Percentiles rank a stretch among this genome's conserved stretches.
phyloP scores from a whole-genome alignment of 2,113 vertebrate species.

The Bathybates hornii region DNA sequence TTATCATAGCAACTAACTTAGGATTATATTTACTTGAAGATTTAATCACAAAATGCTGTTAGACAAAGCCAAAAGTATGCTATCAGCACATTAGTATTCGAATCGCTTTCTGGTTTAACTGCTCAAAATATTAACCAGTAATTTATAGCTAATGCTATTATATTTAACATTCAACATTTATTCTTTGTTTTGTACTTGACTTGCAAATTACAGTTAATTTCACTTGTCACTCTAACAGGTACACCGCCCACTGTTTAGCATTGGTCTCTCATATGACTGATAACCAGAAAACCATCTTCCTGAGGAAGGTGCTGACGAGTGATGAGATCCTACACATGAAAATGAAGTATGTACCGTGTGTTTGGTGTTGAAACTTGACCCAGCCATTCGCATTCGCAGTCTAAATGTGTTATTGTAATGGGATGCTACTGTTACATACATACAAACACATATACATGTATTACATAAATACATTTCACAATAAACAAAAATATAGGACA shows the following conservation, averaged over 20 bases:
- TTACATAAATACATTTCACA: neutral
- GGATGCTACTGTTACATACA: neutral
- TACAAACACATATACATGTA: neutral
- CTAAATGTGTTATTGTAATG: neutral
- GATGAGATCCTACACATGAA: constrained; percentile 91
- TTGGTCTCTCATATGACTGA: constrained; percentile 93
- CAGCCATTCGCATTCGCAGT: neutral
- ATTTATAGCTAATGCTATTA: neutral
- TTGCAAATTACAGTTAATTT: neutral
- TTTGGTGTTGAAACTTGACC: neutral
- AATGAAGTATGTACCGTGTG: constrained; percentile 78
- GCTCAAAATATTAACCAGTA: neutral
- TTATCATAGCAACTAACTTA: neutral
- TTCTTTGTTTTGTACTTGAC: neutral
- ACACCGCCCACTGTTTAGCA: constrained; percentile 90
- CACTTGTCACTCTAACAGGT: constrained; percentile 68
- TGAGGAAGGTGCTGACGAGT: constrained; percentile 84
- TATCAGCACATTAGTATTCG: neutral
- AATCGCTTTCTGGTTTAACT: neutral
- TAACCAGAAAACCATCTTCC: constrained; percentile 87
- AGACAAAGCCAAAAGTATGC: neutral
- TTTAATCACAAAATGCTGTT: neutral
- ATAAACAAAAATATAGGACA: neutral
- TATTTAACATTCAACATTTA: neutral
- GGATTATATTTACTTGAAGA: neutral